These are phyloP conservation scores for Vespertilio murinus DNA, from an alignment of 2,797 vertebrate genomes.

Conservation along the genomic window DNA sequence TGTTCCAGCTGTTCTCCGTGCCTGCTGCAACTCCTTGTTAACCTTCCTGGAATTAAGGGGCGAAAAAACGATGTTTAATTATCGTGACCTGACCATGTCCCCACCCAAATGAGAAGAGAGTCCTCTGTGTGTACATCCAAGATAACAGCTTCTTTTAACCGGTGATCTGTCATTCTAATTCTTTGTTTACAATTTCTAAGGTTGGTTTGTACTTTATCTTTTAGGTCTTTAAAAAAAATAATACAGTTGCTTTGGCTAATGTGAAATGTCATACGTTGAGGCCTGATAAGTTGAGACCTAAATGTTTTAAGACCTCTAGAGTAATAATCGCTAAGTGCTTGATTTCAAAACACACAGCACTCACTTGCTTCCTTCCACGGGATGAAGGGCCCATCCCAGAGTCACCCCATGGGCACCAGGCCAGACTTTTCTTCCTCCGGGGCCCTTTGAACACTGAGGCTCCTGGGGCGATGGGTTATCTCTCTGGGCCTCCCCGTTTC, in stretches of 20 bases:
- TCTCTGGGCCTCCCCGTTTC: conserved; percentile 23
- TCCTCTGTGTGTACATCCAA: conserved; percentile 70
- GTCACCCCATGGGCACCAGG: conserved; percentile 47
- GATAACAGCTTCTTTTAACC: conserved; percentile 75
- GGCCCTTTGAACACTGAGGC: conserved; percentile 50
- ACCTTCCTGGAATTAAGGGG: conserved; percentile 57
- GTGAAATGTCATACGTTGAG: conserved; percentile 70
- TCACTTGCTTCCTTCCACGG: conserved; percentile 70
- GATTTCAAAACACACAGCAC: conserved; percentile 75
- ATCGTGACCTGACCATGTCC: conserved; percentile 14
- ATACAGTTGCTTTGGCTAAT: conserved; percentile 69
- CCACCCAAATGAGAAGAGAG: conserved; percentile 68
- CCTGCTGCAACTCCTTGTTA: conserved; percentile 58
- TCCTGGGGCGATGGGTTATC: conserved; percentile 52
- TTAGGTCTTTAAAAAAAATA: conserved; percentile 67
- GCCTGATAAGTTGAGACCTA: conserved; percentile 78
- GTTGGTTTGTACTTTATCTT: conserved; percentile 84
- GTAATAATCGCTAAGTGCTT: conserved; percentile 79
- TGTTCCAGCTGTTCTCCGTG: conserved; percentile 81
- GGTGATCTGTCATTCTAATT: conserved; percentile 81
- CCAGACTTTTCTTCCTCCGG: conserved; percentile 38
- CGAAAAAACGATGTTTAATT: conserved; percentile 60
- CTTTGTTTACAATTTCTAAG: conserved; percentile 82
- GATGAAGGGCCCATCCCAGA: conserved; percentile 63
- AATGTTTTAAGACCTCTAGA: conserved; percentile 78